Evolutionary conservation across 2,888 invertebrate genomes (phyloP).

Genomic region (Spialia ferax): DNA sequence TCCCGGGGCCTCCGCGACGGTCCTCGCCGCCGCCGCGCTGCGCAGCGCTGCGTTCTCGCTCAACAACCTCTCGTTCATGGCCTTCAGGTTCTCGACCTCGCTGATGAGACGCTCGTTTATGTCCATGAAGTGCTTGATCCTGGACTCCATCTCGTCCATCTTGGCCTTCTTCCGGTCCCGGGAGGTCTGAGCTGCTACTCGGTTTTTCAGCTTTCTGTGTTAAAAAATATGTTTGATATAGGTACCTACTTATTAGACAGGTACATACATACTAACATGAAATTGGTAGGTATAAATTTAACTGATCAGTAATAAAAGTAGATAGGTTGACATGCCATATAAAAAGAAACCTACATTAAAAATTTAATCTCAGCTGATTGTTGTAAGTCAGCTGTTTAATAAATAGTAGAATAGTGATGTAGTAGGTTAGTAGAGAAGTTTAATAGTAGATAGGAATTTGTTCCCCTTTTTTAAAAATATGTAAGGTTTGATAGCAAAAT

Average conservation of each 20-base stretch:
- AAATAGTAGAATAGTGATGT: background rate
- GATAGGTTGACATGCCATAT: too few relatives aligned
- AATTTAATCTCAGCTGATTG: background rate
- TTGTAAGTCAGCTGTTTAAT: background rate
- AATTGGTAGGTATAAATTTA: background rate
- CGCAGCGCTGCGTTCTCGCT: conserved; percentile 89
- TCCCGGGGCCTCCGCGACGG: conserved; percentile 90
- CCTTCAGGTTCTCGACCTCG: conserved; percentile 89
- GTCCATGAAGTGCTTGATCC: conserved; percentile 88
- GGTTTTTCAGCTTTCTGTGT: conserved; percentile 96
- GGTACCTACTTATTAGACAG: background rate
- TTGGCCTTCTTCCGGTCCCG: conserved; percentile 98
- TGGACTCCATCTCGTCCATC: conserved; percentile 95
- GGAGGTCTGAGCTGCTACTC: conserved; percentile 99
- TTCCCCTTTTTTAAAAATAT: too few relatives aligned
- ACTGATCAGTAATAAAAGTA: too few relatives aligned
- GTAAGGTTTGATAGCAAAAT: too few relatives aligned
- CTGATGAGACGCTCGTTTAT: conserved; percentile 88
- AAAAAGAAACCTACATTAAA: too few relatives aligned
- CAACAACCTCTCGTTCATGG: conserved; percentile 89
- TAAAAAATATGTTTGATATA: background rate
- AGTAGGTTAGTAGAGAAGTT: too few relatives aligned
- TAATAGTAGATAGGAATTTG: too few relatives aligned
- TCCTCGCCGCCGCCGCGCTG: conserved; percentile 86
- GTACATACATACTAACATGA: background rate